Base-by-base conservation (phyloP, 2,113 vertebrate species). In the Halichoerus grypus region DNA sequence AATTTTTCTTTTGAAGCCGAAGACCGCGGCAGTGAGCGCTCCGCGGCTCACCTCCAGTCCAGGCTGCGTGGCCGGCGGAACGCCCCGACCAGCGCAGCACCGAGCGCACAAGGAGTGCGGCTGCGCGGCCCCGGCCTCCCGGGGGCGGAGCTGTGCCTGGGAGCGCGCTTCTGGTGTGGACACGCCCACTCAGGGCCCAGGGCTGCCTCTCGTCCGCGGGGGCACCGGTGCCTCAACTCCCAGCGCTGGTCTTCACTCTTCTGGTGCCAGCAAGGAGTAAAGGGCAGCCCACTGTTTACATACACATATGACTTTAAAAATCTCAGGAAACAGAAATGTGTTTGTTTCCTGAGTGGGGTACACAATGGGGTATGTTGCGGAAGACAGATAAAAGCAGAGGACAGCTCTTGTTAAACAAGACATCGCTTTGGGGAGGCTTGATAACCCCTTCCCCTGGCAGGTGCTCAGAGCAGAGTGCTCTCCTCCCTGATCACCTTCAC, bases 31-130 rank as follows among this genome's bases (percentile, higher is more conserved):
- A 0, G 99, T 99, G 97, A 97, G 99, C 0, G 99, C 97, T 99
- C 98, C 99, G 99, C 98, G n/a, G 99, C 98, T 1, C 91, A 97
- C 72, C 99, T 97, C 95, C 99, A 87, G 89, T 99, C 99, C 92
- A 88, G 0, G 31, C 99, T 96, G 33, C 99, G 99, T 81, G 99
- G 99, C 96, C 96, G 99, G 99, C 96, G 97, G 49, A 99, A 10
- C 2, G 2, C 74, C 0, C 7, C 28, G 0, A 0, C 99, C 99
- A 1, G 99, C 89, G 57, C 98, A 98, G 1, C 99, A 99, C 0
- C 99, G 99, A 7, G 99, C 96, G 89, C 99, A 99, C 13, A 99
- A 99, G 13, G 99, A 99, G 95, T 99, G 99, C 1, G 99, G 99
- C 0, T 99, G 99, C 0, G 95, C 33, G 0, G 95, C 39, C 28